Evolutionary conservation across 2,113 vertebrate species (phyloP), one percentile per base, ranked within the genome.

Genomic region (Bungarus multicinctus): DNA sequence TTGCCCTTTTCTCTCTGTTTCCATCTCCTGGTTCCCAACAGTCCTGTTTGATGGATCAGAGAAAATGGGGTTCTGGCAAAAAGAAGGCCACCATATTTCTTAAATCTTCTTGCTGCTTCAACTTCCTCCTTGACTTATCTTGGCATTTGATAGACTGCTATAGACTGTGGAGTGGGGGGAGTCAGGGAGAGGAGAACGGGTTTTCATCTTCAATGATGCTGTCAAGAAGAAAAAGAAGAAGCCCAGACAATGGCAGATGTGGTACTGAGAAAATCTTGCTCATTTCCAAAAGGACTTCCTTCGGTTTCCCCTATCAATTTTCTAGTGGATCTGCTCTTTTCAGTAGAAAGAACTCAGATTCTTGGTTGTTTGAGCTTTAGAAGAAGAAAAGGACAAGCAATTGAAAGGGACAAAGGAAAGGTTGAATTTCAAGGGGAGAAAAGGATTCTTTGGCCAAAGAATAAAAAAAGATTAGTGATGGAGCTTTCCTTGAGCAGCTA

Each of bases 21-120:
- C 60, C 18, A 74, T 81, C 86, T 92, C 60, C 64, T 64, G 81
- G 22, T 47, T 27, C 52, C 14, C 52, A 55, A 39, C 47, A 81
- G 9, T 18, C 64, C 45, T n/a, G 12, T 81, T n/a, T 57, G 60
- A 89, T 92, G 74, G 91, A 92, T 89, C 34, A 89, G 91, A 81
- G 87, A 92, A 45, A 43, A 27, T 12, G 52, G 50, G 50, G 6
- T 20, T 89, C 30, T 55, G 69, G 60, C 30, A 23, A 23, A 18
- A 81, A 20, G 34, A 55, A 18, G 52, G 7, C 14, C n/a, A 52
- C 23, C 43, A 39, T 53, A 27, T 81, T 88, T 89, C 25, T 89
- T 81, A 23, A 50, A 14, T 52, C 10, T 50, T 5, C 87, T 89
- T 54, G 52, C 25, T 55, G 52, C 60, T 81, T 89, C 87, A n/a